Conservation (phyloP, 2,888 invertebrate genomes). For the Melolontha melolontha region DNA sequence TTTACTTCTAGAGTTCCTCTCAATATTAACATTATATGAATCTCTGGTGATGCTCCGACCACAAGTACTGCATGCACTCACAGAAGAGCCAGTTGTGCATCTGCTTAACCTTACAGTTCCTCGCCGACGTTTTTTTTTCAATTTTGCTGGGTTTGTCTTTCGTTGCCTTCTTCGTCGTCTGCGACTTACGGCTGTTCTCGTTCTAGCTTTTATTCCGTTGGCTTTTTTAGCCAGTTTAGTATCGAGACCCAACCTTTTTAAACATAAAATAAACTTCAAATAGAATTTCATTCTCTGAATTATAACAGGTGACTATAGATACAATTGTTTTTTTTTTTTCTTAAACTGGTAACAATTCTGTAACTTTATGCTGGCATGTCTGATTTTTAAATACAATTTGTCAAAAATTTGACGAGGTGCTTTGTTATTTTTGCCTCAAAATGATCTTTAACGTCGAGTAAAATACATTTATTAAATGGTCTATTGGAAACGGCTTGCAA, state of each 20-base stretch:
- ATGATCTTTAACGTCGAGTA: too few species aligned
- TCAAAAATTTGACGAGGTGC: too few species aligned
- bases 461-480: too few species aligned
- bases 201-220: background rate
- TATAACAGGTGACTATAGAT: too few species aligned
- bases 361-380: too few species aligned
- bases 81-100: background rate
- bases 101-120: background rate
- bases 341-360: too few species aligned
- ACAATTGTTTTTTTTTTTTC: too few species aligned
- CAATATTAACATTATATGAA: background rate
- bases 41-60: background rate
- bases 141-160: background rate
- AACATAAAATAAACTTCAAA: background rate
- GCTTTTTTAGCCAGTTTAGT: background rate
- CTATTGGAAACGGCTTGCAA: too few species aligned
- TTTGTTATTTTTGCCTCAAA: too few species aligned
- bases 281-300: too few species aligned
- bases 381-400: too few species aligned
- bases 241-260: conserved; percentile 7
- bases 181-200: conserved; percentile 5
- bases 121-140: background rate
- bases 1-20: conserved; percentile 26
- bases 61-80: background rate
- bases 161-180: conserved; percentile 3